Base-by-base conservation (phyloP, 2,888 invertebrate species). In the Steinernema hermaphroditum region DNA sequence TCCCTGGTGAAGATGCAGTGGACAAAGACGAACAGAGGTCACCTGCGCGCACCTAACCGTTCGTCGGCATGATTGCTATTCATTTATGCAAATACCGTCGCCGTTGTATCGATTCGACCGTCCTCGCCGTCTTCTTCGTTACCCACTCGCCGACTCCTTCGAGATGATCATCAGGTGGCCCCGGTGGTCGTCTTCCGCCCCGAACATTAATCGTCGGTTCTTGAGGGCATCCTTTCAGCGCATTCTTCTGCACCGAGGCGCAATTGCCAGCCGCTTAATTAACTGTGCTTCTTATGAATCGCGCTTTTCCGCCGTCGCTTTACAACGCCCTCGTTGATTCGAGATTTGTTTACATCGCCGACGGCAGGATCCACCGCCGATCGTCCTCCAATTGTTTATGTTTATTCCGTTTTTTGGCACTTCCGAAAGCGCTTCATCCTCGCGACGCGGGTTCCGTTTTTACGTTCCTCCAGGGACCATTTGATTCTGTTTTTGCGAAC, bases 121-220 rank as follows among this genome's bases (percentile, higher is more conserved):
- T 24, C 74, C n/a, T 75, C 77, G 69, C 74, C 62, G 71, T 74
- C 57, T 75, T 74, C 74, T 74, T 75, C n/a, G 68, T 74, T 19
- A 77, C 75, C 4, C 62, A 75, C n/a, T 75, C 75, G 54, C 37
- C 41, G 14, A 41, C 24, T 69, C 74, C 22, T 34, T 71, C 37
- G 27, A n/a, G n/a, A n/a, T 14, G 19, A 37, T 19, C 19, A 46
- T 46, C 46, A 37, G 49, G 50, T 37, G 37, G 29, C 50, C 34
- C 41, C 46, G 70, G 19, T 19, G n/a, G 19, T 2, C 54, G 19
- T 22, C 24, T 54, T 14, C n/a, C 54, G 27, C 27, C 54, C 54
- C 8, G 34, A 19, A 29, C 62, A 62, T 62, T 34, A 34, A 29
- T 62, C 62, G 29, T 16, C 62, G 8, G 32, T 14, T 62, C 62